A percentile compares a stretch with the other conserved stretches of the same genome.
These are phyloP conservation scores for Platysteira castanea DNA, from an alignment of 2,113 vertebrate genomes.

Conservation along the genomic window DNA sequence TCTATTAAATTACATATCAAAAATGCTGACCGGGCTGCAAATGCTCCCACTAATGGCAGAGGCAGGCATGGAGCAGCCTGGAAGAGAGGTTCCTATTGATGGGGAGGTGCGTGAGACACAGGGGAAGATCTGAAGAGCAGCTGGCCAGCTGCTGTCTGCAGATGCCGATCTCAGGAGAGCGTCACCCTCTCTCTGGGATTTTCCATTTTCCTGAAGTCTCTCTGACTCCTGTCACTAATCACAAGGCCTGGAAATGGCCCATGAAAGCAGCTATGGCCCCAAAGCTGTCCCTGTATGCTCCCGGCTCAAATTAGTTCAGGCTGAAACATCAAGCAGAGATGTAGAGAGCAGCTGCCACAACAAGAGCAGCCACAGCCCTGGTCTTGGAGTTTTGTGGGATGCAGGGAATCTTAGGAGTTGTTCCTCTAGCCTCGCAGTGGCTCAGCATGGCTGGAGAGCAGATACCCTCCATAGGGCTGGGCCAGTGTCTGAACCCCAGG, in stretches of 20 bases:
- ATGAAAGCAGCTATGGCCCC: constrained; percentile 21
- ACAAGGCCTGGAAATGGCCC: constrained; percentile 48
- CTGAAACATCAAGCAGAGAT: constrained; percentile 36
- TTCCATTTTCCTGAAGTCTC: constrained; percentile 36
- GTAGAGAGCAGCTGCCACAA: background rate
- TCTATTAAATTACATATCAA: constrained; percentile 48
- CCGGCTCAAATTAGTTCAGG: constrained; percentile 57
- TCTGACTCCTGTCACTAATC: constrained; percentile 54
- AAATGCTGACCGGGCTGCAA: constrained; percentile 39
- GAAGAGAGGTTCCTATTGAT: background rate
- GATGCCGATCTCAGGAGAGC: constrained; percentile 9
- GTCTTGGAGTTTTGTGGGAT: background rate
- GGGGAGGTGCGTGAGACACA: background rate
- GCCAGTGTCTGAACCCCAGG: background rate
- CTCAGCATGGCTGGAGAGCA: background rate
- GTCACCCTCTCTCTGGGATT: constrained; percentile 39
- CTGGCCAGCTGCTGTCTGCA: constrained; percentile 26
- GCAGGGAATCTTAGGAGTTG: background rate
- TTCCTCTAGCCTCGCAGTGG: background rate
- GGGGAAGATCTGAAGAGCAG: constrained; percentile 9
- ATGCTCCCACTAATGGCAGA: constrained; percentile 43
- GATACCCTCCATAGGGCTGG: background rate
- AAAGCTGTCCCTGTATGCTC: constrained; percentile 45
- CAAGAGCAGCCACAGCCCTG: background rate
- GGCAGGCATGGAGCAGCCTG: background rate